Evolutionary conservation across 2,888 invertebrate genomes (phyloP).

Genomic region (Atethmia centrago): DNA sequence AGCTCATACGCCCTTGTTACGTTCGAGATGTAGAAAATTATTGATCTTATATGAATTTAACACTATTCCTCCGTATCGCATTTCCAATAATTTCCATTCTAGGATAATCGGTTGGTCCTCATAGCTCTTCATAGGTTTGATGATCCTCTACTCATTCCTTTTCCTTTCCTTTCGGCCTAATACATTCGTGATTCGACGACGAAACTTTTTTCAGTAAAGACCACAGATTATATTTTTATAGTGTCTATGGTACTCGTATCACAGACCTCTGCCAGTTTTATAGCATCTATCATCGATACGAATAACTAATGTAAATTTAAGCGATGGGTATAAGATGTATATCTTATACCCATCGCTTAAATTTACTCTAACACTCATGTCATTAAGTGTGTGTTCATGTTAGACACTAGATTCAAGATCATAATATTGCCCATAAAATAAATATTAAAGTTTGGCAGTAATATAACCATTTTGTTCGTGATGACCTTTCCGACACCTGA

Average conservation of each 20-base stretch:
- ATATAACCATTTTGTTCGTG: not conserved
- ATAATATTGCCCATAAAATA: not conserved
- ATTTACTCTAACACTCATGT: not conserved
- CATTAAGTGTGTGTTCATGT: not conserved
- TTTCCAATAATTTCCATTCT: not conserved
- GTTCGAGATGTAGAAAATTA: not conserved
- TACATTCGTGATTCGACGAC: not conserved
- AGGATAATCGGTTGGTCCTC: too few species aligned
- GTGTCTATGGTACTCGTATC: not conserved
- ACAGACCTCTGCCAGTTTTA: constrained; percentile 34
- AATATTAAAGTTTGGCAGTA: not conserved
- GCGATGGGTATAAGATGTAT: too few species aligned
- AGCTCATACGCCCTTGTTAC: not conserved
- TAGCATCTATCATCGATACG: constrained; percentile 10
- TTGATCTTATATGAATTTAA: not conserved
- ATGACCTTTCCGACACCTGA: constrained; percentile 12
- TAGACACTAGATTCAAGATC: not conserved
- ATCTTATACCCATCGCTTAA: not conserved
- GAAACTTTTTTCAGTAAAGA: constrained; percentile 28
- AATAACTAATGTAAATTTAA: too few species aligned
- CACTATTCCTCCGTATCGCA: not conserved
- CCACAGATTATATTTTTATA: too few species aligned
- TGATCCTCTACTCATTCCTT: too few species aligned
- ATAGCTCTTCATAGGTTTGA: too few species aligned
- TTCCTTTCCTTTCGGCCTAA: not conserved